Evolutionary conservation across 2,797 vertebrate genomes (phyloP), one percentile per base, ranked within the genome.

Genomic region (Pangasius larnaudii): DNA sequence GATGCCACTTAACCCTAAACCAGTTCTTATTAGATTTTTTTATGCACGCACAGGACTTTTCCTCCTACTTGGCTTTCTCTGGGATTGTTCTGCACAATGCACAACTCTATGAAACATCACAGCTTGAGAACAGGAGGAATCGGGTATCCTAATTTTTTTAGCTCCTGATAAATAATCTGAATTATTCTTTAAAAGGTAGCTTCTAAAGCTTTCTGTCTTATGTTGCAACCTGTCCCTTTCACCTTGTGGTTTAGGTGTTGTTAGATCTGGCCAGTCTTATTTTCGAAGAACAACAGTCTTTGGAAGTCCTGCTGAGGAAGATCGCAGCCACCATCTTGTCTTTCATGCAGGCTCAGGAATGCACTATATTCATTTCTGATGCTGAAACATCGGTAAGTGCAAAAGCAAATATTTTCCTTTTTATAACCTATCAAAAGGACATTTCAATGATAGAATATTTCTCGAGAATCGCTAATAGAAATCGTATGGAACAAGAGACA

Each of bases 81-180:
- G 98, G 98, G 30, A 99, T 99, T 46, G 98, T 99, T 89, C 96
- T 99, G 81, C 98, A 99, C 94, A 99, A 99, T 0, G 98, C 98
- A 36, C 98, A 99, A 69, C 92, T 99, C 79, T 99, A 99, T 14
- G 98, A 99, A 93, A 99, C 97, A 0, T 99, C 98, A 0, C 96
- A 98, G 94, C 96, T 99, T 24, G 98, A 99, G 91, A 99, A 98
- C 95, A 96, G 95, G 86, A 95, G 98, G 63, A 99, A 99, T 87
- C 98, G 98, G 97, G 97, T 96, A 84, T 22, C 39, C 24, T 63
- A 59, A 85, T 61, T 59, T 18, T 30, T 18, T 56, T 10, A 30
- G 49, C 19, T 51, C 2, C 51, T 58, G 1, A 59, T 27, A 61
- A 42, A 39, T 39, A 3, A 24, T 11, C 75, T 36, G 53, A 80